Base-by-base conservation (phyloP, 2,113 vertebrate species). In the Arizona elegans region DNA sequence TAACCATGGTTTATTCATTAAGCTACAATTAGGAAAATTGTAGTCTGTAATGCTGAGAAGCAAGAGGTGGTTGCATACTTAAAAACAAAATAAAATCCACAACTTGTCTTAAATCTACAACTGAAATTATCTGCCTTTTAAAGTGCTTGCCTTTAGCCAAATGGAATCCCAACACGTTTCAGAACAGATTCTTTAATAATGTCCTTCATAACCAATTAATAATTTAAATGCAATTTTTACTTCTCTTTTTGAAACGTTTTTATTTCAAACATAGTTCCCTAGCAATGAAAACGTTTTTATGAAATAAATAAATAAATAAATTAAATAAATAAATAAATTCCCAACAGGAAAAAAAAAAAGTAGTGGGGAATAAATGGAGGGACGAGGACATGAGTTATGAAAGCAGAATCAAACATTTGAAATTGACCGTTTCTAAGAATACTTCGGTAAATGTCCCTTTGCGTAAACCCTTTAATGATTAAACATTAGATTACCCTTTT, bases 401-500 rank as follows among this genome's bases (percentile, higher is more conserved):
- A 95, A 26, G 1, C 29, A 1, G 58, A 91, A 88, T 50, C 26
- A 91, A 13, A 92, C 87, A 50, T 88, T 87, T 53, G 88, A 93
- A n/a, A 93, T 89, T 92, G 88, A 89, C 93, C 89, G 33, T 26
- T 94, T 96, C 91, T 95, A 90, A 94, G 95, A 94, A 94, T 95
- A 94, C 94, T 96, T 90, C 53, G 96, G 95, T 96, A 97, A 98
- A 97, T 97, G 97, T 95, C 91, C 93, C 87, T 96, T 97, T 97
- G 96, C 95, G 97, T 96, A 96, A 97, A 95, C 88, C 91, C 62
- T 92, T 96, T 97, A 97, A 96, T 94, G 96, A 96, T 95, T 96
- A 98, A 98, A 98, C 97, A 97, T 98, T 98, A 97, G 96, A 95
- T 97, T 98, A 97, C 97, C 97, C 97, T 98, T 98, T 96, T 96